A percentile compares a stretch with the other conserved stretches of the same genome.
Evolutionary conservation across 2,888 invertebrate species (phyloP).

Genomic region (Autographa gamma): DNA sequence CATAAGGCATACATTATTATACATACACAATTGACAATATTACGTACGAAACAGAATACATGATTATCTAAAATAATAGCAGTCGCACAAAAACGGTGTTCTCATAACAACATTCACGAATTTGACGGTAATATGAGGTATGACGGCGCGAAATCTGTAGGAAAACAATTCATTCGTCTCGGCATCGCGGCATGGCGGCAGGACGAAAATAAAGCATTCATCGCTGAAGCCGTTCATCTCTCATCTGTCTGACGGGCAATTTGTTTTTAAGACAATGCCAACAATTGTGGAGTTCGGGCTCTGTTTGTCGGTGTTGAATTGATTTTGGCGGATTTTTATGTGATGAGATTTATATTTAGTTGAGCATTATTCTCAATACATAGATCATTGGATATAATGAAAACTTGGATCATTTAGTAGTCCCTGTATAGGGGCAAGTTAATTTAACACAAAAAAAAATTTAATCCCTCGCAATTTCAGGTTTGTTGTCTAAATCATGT

Average conservation of each 20-base stretch:
- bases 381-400: too few relatives aligned
- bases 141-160: conserved; percentile 46
- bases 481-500: too few relatives aligned
- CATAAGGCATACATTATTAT: background rate
- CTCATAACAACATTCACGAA: background rate
- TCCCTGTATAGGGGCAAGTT: too few relatives aligned
- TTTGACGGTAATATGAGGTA: conserved; percentile 29
- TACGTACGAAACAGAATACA: background rate
- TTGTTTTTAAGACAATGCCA: conserved; percentile 48
- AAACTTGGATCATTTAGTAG: too few relatives aligned
- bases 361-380: too few relatives aligned
- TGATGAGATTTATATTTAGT: background rate
- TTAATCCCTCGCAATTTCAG: too few relatives aligned
- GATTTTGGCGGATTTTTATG: conserved; percentile 7
- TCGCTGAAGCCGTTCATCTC: conserved; percentile 24
- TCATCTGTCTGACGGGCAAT: conserved; percentile 47
- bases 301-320: conserved; percentile 17
- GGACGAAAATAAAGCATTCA: conserved; percentile 45
- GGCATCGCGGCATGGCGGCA: background rate
- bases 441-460: too few relatives aligned
- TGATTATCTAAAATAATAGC: background rate
- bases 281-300: conserved; percentile 10
- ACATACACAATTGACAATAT: too few relatives aligned
- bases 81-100: background rate
- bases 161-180: conserved; percentile 45